Evolutionary conservation across 2,797 vertebrate genomes (phyloP).

Genomic region (Phylloscopus collybita): DNA sequence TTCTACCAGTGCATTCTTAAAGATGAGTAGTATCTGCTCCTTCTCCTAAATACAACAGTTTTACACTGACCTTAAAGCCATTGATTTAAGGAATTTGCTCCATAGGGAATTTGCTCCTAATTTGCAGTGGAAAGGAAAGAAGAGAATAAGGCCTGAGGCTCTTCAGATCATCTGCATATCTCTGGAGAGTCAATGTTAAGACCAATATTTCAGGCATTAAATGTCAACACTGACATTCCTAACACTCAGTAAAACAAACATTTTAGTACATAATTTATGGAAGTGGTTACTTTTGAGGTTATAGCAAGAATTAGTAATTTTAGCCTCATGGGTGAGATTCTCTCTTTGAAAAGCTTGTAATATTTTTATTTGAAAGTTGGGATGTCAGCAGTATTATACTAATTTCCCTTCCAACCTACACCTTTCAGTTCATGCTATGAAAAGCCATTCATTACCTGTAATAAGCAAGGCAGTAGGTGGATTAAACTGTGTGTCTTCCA

Average conservation of each 20-base stretch:
- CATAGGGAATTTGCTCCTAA: neutral
- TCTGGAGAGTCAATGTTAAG: neutral
- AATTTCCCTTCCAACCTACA: conserved; percentile 10
- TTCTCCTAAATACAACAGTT: neutral
- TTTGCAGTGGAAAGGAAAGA: neutral
- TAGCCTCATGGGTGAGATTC: neutral
- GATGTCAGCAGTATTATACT: neutral
- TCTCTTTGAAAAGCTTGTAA: neutral
- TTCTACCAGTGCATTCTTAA: neutral
- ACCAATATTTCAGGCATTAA: conserved; percentile 5
- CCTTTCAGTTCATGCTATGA: neutral
- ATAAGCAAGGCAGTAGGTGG: neutral
- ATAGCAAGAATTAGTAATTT: conserved; percentile 16
- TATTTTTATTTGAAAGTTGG: neutral
- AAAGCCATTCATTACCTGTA: conserved; percentile 4
- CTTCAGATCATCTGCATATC: neutral
- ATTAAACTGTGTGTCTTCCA: neutral
- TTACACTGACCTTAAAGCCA: neutral
- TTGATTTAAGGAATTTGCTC: neutral
- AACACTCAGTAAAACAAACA: neutral
- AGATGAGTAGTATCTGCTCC: neutral
- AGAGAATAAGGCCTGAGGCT: neutral
- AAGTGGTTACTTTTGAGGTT: neutral
- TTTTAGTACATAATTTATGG: conserved; percentile 51
- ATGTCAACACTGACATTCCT: neutral